Conservation (phyloP, 2,113 vertebrate species). For the Fukomys damarensis region DNA sequence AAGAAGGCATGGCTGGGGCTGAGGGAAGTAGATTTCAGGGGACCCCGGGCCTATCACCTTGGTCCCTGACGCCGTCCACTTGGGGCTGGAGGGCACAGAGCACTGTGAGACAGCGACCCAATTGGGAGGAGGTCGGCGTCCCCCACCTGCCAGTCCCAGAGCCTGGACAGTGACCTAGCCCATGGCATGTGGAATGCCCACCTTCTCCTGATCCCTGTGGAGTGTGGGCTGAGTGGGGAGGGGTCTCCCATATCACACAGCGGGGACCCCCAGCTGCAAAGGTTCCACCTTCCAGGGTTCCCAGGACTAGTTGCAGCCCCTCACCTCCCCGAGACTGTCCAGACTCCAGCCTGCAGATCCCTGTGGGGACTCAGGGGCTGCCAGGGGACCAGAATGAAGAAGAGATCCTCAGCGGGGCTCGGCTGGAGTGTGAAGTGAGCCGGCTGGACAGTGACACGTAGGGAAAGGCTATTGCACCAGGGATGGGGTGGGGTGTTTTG, state of each 20-base stretch:
- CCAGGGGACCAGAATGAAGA: background rate
- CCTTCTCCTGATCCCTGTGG: background rate
- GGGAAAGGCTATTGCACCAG: fast-evolving
- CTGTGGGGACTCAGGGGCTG: background rate
- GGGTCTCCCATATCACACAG: background rate
- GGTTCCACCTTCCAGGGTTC: background rate
- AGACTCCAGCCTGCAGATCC: background rate
- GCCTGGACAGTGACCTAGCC: background rate
- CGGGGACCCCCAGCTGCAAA: background rate
- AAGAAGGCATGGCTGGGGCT: fast-evolving
- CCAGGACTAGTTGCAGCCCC: background rate
- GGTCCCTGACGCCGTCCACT: background rate
- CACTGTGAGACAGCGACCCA: background rate
- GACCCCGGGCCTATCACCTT: background rate
- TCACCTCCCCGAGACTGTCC: background rate
- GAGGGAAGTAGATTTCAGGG: background rate
- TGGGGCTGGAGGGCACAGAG: background rate
- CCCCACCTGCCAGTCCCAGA: background rate
- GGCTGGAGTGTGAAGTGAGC: background rate
- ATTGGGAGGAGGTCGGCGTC: too few species aligned
- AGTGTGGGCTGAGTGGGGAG: fast-evolving
- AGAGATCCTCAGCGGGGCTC: background rate
- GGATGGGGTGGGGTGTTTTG: background rate
- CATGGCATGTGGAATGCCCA: fast-evolving
- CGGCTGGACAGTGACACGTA: too few species aligned